phyloP scores from a whole-genome alignment of 2,797 vertebrate species.

The Oryzias dopingdopingensis region DNA sequence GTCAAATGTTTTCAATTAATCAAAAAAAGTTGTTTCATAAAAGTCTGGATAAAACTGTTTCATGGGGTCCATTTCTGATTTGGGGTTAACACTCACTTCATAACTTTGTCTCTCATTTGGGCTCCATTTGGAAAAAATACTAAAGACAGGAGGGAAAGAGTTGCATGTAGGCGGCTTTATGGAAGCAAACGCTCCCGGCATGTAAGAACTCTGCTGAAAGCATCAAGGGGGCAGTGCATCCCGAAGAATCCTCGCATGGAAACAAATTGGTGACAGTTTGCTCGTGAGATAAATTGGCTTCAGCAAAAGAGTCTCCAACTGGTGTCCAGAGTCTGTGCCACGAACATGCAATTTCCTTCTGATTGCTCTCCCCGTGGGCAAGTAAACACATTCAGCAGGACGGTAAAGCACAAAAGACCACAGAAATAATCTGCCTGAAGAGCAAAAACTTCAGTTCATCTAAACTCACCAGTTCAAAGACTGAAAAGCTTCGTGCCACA shows the following conservation, averaged over 20 bases:
- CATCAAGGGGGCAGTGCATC: slow-evolving; percentile 29
- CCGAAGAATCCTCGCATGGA: slow-evolving; percentile 28
- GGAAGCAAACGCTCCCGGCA: no score
- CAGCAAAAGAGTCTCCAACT: slow-evolving; percentile 68
- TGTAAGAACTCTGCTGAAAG: no score
- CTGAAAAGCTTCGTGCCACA: no score
- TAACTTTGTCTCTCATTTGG: no score
- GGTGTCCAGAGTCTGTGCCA: slow-evolving; percentile 70
- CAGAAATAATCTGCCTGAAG: slow-evolving; percentile 52
- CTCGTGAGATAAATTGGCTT: slow-evolving; percentile 68
- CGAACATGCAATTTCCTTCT: slow-evolving; percentile 76
- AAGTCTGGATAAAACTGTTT: no score
- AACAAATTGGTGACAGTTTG: slow-evolving; percentile 66
- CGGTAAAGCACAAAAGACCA: slow-evolving; percentile 63
- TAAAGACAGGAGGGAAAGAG: no score
- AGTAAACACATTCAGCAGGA: slow-evolving; percentile 69
- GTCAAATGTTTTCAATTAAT: no score
- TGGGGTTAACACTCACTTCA: no score
- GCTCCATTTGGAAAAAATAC: no score
- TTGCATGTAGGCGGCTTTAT: no score
- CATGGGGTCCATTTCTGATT: no score
- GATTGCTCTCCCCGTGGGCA: slow-evolving; percentile 70
- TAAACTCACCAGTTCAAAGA: slow-evolving; percentile 31
- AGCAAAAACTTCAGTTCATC: slow-evolving; percentile 30
- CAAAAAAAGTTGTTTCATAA: no score